These are phyloP conservation scores for Microcebus jonahi DNA, from an alignment of 2,113 vertebrate genomes.

Conservation along the genomic window DNA sequence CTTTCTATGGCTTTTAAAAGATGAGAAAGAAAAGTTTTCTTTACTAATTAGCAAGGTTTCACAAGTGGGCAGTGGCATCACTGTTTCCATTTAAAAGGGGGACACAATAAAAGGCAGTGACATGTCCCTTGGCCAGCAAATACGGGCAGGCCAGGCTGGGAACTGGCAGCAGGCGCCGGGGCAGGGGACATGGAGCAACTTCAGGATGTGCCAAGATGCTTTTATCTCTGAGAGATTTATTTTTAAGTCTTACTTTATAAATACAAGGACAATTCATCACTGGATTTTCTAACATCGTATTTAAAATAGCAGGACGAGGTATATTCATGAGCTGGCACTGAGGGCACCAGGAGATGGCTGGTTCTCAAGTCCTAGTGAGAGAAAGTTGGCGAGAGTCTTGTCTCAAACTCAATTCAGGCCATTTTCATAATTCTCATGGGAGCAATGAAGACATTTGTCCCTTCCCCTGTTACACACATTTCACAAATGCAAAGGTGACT, in stretches of 20 bases:
- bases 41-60: neutral
- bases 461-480: constrained; percentile 44
- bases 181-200: neutral
- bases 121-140: neutral
- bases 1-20: neutral
- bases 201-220: constrained; percentile 66
- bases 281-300: constrained; percentile 73
- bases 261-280: constrained; percentile 55
- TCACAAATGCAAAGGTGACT: constrained; percentile 63
- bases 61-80: neutral
- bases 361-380: constrained; percentile 26
- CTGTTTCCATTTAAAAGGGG: neutral
- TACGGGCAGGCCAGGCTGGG: constrained; percentile 42
- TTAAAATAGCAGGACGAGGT: constrained; percentile 65
- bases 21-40: neutral
- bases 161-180: neutral
- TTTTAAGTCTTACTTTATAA: constrained; percentile 76
- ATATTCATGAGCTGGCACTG: constrained; percentile 72
- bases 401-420: constrained; percentile 29
- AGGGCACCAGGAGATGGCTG: constrained; percentile 13
- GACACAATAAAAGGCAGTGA: neutral
- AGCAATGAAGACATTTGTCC: constrained; percentile 60
- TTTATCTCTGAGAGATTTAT: constrained; percentile 78
- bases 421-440: constrained; percentile 71
- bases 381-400: neutral